These are phyloP conservation scores for Porites australiensis DNA, from an alignment of 64 coral and sea anemone genomes.

Conservation along the genomic window DNA sequence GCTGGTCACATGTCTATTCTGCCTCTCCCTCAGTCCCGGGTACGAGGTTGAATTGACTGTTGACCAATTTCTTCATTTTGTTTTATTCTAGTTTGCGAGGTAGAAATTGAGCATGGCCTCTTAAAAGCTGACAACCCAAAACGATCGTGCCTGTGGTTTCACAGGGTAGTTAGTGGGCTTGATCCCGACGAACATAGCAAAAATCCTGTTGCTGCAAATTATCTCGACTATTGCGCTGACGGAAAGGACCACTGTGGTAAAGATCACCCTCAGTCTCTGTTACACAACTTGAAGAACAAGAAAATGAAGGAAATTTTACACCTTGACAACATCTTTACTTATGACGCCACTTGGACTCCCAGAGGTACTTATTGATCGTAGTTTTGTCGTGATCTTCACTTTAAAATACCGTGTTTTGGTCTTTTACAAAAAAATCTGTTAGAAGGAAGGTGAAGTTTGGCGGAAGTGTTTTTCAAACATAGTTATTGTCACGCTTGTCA, in stretches of 20 bases:
- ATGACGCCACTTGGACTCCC: constrained; percentile 17
- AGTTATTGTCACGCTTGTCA: too few species aligned
- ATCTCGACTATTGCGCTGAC: constrained; percentile 51
- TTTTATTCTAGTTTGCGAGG: constrained; percentile 71
- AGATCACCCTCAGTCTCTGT: constrained; percentile 10
- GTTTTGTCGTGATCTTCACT: too few species aligned
- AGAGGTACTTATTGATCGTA: not conserved
- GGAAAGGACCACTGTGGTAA: not conserved
- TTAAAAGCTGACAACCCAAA: constrained; percentile 37
- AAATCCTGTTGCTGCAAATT: constrained; percentile 42
- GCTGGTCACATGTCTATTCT: too few species aligned
- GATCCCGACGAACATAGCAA: constrained; percentile 10
- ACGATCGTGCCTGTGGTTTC: constrained; percentile 82
- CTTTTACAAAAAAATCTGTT: too few species aligned
- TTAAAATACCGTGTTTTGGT: too few species aligned
- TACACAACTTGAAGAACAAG: constrained; percentile 61
- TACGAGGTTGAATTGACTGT: not conserved
- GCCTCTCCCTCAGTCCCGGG: too few species aligned
- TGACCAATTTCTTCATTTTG: too few species aligned
- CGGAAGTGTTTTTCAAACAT: too few species aligned
- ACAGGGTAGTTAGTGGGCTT: constrained; percentile 55
- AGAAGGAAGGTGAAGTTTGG: too few species aligned
- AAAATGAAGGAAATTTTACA: constrained; percentile 43
- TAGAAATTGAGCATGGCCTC: constrained; percentile 72
- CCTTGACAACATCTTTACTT: constrained; percentile 4